These are phyloP conservation scores for Coelinius sp. DNA, from an alignment of 2,888 invertebrate species.

Conservation along the genomic window DNA sequence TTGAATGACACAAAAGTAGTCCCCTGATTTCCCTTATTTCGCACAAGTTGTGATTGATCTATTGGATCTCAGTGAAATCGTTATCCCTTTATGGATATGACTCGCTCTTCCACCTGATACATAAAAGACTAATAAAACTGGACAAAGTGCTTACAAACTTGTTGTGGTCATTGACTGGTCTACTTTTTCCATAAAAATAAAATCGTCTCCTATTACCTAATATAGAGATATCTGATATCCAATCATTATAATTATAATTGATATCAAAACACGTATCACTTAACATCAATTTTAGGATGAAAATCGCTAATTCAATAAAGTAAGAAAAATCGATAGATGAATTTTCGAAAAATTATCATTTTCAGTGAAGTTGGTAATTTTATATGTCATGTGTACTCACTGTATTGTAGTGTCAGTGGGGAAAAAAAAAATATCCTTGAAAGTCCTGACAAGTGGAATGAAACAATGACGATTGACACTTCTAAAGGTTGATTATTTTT, in stretches of 20 bases:
- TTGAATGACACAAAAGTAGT: conserved; percentile 36
- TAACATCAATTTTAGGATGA: neutral
- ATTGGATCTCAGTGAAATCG: neutral
- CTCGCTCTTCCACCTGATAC: neutral
- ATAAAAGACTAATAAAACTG: neutral
- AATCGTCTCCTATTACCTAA: conserved; percentile 9
- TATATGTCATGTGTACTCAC: conserved; percentile 1
- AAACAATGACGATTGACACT: neutral
- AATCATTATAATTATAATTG: neutral
- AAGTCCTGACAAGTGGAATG: neutral
- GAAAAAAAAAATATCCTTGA: conserved; percentile 6
- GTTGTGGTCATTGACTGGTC: conserved; percentile 7
- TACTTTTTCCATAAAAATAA: conserved; percentile 10
- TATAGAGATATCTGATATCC: neutral
- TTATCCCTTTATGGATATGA: conserved; percentile 31
- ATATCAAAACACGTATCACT: neutral
- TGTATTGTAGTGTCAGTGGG: neutral
- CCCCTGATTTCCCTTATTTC: neutral
- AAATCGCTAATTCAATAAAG: neutral
- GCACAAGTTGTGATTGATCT: conserved; percentile 8
- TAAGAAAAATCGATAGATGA: neutral
- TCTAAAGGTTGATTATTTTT: neutral
- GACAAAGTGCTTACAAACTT: neutral
- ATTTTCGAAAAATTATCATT: neutral
- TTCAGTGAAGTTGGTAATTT: neutral